Evolutionary conservation across 2,888 invertebrate species (phyloP).

Genomic region (Deilephila porcellus): DNA sequence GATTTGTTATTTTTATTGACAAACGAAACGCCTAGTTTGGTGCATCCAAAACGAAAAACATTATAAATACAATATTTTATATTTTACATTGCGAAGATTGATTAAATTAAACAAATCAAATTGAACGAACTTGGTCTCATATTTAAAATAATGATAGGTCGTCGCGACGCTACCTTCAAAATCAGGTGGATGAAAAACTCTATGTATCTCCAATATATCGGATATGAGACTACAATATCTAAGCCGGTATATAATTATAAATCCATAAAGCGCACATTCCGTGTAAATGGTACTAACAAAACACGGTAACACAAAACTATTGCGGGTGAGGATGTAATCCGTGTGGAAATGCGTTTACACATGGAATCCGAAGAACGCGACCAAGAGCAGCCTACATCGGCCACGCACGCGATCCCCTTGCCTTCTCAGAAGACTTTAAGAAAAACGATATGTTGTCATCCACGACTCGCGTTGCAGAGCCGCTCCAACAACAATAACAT

Average conservation of each 20-base stretch:
- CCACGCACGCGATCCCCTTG: slow-evolving; percentile 55
- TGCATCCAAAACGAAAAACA: neutral
- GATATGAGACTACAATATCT: too few species aligned
- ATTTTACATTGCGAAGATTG: neutral
- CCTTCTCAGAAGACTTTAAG: slow-evolving; percentile 55
- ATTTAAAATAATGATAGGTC: too few species aligned
- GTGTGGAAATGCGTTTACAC: slow-evolving; percentile 40
- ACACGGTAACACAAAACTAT: slow-evolving; percentile 6
- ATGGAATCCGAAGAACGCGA: slow-evolving; percentile 52
- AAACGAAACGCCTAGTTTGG: neutral
- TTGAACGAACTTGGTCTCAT: too few species aligned
- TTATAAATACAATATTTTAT: too few species aligned
- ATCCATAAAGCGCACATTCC: slow-evolving; percentile 14
- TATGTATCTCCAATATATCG: too few species aligned
- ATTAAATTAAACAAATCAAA: neutral
- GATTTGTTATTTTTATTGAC: slow-evolving; percentile 14
- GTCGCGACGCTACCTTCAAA: too few species aligned
- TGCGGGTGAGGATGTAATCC: slow-evolving; percentile 34
- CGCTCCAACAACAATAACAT: slow-evolving; percentile 18
- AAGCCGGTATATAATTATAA: neutral
- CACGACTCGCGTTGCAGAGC: slow-evolving; percentile 8
- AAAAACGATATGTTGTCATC: slow-evolving; percentile 45
- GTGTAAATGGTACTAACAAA: slow-evolving; percentile 15
- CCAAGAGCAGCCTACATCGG: slow-evolving; percentile 44
- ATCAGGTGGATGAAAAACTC: too few species aligned